Evolutionary conservation across 2,888 invertebrate genomes (phyloP).

Genomic region (Tetheella fluctuosa): DNA sequence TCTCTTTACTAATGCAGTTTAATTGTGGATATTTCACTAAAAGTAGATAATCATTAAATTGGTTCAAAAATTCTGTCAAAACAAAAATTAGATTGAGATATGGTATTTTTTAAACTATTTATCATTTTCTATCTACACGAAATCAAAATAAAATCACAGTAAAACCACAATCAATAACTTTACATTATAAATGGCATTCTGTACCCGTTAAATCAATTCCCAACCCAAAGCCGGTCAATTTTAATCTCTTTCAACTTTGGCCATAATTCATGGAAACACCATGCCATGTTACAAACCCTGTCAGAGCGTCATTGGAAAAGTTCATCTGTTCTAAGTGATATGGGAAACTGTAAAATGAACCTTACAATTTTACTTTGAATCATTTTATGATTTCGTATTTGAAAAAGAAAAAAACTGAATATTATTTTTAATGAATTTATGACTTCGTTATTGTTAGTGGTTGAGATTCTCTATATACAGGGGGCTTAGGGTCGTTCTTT

Average conservation of each 20-base stretch:
- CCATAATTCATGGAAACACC: slow-evolving; percentile 67
- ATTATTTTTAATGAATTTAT: not conserved
- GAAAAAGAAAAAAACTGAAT: not conserved
- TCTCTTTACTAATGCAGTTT: no score
- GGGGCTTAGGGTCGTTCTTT: no score
- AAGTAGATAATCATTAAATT: no score
- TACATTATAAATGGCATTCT: slow-evolving; percentile 48
- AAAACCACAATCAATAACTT: slow-evolving; percentile 14
- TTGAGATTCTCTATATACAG: not conserved
- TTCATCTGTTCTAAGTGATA: not conserved
- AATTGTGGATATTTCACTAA: no score
- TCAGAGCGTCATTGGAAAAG: slow-evolving; percentile 42
- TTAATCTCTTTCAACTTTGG: slow-evolving; percentile 73
- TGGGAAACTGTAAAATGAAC: slow-evolving; percentile 19
- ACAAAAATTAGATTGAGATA: no score
- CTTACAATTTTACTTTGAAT: slow-evolving; percentile 20
- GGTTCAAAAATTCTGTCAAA: no score
- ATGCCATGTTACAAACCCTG: slow-evolving; percentile 56
- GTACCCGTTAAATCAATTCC: slow-evolving; percentile 68
- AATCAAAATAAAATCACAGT: not conserved
- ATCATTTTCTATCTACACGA: not conserved
- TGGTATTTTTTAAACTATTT: no score
- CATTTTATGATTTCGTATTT: not conserved
- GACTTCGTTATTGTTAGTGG: not conserved
- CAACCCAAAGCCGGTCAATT: slow-evolving; percentile 63